A percentile compares a stretch with the other conserved stretches of the same genome.
Conservation (phyloP, 2,113 vertebrate species). For the Eleginops maclovinus region DNA sequence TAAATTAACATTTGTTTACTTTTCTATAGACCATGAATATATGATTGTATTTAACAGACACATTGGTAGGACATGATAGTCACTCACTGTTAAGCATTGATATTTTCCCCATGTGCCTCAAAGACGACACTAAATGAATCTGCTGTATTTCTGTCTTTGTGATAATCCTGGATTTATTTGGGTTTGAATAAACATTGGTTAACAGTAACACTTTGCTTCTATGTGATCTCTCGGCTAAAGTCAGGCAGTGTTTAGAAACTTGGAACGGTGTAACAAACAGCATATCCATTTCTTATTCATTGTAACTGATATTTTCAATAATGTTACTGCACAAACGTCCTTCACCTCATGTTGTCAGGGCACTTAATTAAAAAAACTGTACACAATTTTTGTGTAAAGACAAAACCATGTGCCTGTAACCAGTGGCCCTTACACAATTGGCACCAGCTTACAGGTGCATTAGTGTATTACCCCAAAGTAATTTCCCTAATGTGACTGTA, state of each 20-base stretch:
- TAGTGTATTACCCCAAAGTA: constrained; percentile 71
- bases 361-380: constrained; percentile 7
- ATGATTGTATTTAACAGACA: constrained; percentile 64
- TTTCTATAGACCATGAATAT: constrained; percentile 52
- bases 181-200: constrained; percentile 68
- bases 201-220: constrained; percentile 1
- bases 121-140: constrained; percentile 31
- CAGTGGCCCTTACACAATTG: constrained; percentile 61
- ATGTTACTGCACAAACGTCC: background rate
- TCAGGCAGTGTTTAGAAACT: background rate
- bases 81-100: constrained; percentile 22
- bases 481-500: constrained; percentile 65
- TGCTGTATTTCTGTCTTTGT: constrained; percentile 70
- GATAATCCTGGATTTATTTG: constrained; percentile 34
- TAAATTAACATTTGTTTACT: constrained; percentile 60
- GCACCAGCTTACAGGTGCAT: constrained; percentile 73
- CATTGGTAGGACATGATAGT: constrained; percentile 16
- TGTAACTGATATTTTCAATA: background rate
- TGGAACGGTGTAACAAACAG: background rate
- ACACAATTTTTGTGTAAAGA: constrained; percentile 29
- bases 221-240: constrained; percentile 11
- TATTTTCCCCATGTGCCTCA: constrained; percentile 57
- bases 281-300: background rate
- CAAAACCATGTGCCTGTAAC: constrained; percentile 17
- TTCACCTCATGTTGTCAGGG: constrained; percentile 28